phyloP scores from a whole-genome alignment of 2,113 vertebrate genomes.

The Myanophis thanlyinensis region DNA sequence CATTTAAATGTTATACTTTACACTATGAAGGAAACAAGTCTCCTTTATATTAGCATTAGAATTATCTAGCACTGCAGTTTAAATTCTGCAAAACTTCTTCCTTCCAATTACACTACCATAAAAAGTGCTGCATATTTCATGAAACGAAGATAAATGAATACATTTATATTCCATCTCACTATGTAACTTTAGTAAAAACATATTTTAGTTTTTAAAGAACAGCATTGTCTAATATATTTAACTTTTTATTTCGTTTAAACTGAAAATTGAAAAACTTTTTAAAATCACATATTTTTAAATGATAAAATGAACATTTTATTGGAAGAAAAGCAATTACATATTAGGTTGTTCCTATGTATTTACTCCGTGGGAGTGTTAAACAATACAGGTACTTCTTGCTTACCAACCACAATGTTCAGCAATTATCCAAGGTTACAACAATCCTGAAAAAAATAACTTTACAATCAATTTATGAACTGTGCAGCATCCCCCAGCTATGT shows the following conservation, averaged over 20 bases:
- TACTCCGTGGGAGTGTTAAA: background rate
- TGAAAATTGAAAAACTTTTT: constrained; percentile 30
- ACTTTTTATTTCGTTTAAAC: background rate
- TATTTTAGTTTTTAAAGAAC: background rate
- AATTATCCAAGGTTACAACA: background rate
- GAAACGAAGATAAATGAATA: constrained; percentile 27
- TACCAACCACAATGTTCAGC: background rate
- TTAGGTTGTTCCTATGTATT: background rate
- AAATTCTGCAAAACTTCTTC: background rate
- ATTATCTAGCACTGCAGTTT: background rate
- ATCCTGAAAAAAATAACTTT: background rate
- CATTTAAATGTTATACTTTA: background rate
- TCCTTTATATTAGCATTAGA: background rate
- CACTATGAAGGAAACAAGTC: background rate
- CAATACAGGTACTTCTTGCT: background rate
- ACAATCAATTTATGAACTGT: background rate
- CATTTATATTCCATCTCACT: background rate
- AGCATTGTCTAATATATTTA: background rate
- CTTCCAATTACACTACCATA: constrained; percentile 7
- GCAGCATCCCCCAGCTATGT: background rate
- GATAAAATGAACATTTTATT: constrained; percentile 29
- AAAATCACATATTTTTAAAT: constrained; percentile 27
- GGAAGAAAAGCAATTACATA: constrained; percentile 6
- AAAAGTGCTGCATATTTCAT: background rate
- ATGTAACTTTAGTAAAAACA: background rate